Evolutionary conservation across 2,888 invertebrate genomes (phyloP), one percentile per base, ranked within the genome.

Genomic region (Sylvicola fuscatus): DNA sequence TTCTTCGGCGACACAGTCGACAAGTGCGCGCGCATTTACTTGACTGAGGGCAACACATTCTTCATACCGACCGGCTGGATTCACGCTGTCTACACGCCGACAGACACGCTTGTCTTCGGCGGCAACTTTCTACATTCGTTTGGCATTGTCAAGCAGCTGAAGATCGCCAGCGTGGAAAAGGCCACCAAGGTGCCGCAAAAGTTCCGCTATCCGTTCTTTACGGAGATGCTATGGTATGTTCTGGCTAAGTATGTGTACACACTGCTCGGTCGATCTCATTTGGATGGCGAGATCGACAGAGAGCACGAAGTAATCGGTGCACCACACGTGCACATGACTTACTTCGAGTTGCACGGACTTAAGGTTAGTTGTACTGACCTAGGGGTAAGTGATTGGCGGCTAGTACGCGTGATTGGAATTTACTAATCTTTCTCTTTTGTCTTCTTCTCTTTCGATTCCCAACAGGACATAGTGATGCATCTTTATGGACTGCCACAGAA

Each of bases 11-110:
- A 95, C 51, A 83, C 83, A 16, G 93, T 95, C 2, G 89, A 90
- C 46, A 80, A 84, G 49, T 97, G 97, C 58, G 80, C 84, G 14
- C 67, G 92, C 43, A 83, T 62, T 1, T 65, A 72, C 61, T 53
- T 83, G 14, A 71, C 70, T 46, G 81, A 82, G n/a, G 89, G 90
- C 10, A 77, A 89, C 57, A 98, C 95, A 2, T 86, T 97, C 56
- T 87, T 97, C 55, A 93, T 97, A 47, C 97, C 95, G 8, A 90
- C 93, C 11, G 95, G 95, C 1, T 97, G 97, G 97, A 97, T 97
- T 42, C 97, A 97, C 62, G 95, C 93, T 2, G 97, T 97, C 3
- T 95, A 84, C 58, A 98, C 97, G 0, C 93, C 93, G 2, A 72
- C 77, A 39, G 95, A 97, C 58, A 90, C 93, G 0, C 64, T 98